These are phyloP conservation scores for Sebastes minor DNA, from an alignment of 2,797 vertebrate genomes.

Conservation along the genomic window DNA sequence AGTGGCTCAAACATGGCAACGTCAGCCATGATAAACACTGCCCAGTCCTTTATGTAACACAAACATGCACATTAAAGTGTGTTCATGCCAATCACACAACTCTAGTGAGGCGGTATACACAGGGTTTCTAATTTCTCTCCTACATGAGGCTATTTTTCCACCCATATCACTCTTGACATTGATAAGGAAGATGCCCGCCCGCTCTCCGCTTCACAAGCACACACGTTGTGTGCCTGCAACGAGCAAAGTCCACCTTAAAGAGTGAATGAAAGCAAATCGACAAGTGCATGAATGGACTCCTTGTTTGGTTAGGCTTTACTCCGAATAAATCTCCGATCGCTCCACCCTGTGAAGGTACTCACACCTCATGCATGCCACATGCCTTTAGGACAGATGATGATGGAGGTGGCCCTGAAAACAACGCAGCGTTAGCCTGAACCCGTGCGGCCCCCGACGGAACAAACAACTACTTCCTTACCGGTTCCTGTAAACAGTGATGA, in stretches of 20 bases:
- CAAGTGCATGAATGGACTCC: slow-evolving; percentile 72
- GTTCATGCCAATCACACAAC: slow-evolving; percentile 4
- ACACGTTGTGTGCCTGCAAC: slow-evolving; percentile 50
- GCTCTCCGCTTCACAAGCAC: slow-evolving; percentile 51
- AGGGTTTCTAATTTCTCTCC: slow-evolving; percentile 5
- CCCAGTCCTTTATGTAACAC: not conserved
- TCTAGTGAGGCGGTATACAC: not conserved
- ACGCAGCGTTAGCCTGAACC: slow-evolving; percentile 20
- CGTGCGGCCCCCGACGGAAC: not conserved
- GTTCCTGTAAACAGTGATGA: slow-evolving; percentile 50
- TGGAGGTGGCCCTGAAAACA: slow-evolving; percentile 47
- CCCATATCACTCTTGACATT: slow-evolving; percentile 39
- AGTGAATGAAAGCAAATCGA: slow-evolving; percentile 63
- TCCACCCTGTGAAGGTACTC: slow-evolving; percentile 50
- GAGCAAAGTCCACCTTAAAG: slow-evolving; percentile 75
- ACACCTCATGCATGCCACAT: slow-evolving; percentile 44
- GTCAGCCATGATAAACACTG: not conserved
- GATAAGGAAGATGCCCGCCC: slow-evolving; percentile 69
- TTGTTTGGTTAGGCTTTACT: slow-evolving; percentile 67
- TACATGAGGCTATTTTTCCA: slow-evolving; percentile 6
- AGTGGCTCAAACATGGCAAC: slow-evolving; percentile 29
- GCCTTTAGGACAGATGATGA: slow-evolving; percentile 41
- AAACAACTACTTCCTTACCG: slow-evolving; percentile 53
- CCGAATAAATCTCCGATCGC: slow-evolving; percentile 59
- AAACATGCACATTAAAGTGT: slow-evolving; percentile 12